Base-by-base conservation (phyloP, 2,797 vertebrate species). In the Danio jaintianensis region DNA sequence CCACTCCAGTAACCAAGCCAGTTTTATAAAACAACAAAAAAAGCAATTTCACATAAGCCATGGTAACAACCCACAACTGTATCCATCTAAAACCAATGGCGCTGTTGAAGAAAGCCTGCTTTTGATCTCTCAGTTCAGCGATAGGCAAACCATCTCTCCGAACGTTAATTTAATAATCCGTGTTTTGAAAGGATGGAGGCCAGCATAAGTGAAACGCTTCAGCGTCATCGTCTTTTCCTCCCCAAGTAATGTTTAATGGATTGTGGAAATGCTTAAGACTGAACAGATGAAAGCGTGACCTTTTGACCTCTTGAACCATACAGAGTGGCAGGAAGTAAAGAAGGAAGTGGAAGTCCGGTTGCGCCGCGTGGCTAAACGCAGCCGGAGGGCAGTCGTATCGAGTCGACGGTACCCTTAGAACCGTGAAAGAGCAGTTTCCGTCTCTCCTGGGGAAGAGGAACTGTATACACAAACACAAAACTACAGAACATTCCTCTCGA, bases 161-260 rank as follows among this genome's bases (percentile, higher is more conserved):
- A 88, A 89, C 81, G 84, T 90, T 93, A 92, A 93, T 93, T 92
- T 86, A 93, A 92, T 94, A 92, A 94, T 90, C 89, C 90, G 89
- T 90, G 92, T 91, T 93, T 94, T 92, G 91, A 90, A 91, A 93
- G 89, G 87, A 90, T 91, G 90, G 90, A 93, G 86, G 88, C 86
- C 89, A 87, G 90, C 86, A 89, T 91, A 89, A 91, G 88, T 79
- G 80, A 4, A 38, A 83, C 66, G 79, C 64, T 83, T 89, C 61
- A 83, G 67, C 13, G 45, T 22, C 45, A 50, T 59, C 43, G 87
- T 84, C 84, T 71, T 55, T 70, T 81, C 72, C 66, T 75, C 68
- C 36, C 74, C 12, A 16, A 48, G 77, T 59, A 85, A 73, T 52
- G 69, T 78, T 86, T 75, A 90, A 91, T 89, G 79, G 87, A 85